phyloP scores from a whole-genome alignment of 1,140 invertebrate species.

The Cotesia chilonis region DNA sequence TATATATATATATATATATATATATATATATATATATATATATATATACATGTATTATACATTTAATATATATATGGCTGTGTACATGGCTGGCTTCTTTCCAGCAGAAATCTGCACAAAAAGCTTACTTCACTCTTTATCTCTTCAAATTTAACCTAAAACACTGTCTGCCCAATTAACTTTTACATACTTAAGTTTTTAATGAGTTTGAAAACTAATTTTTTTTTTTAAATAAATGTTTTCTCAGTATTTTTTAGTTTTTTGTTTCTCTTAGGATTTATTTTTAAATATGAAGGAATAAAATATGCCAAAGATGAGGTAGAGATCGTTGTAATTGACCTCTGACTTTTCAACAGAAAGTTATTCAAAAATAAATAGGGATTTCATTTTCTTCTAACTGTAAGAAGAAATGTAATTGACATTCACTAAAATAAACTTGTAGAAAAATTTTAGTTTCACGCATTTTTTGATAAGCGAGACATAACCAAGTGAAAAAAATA shows the following conservation, averaged over 20 bases:
- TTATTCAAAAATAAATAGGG: too few relatives aligned
- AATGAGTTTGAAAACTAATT: not conserved
- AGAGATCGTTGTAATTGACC: too few relatives aligned
- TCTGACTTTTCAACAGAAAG: too few relatives aligned
- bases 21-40: not conserved
- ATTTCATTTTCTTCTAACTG: too few relatives aligned
- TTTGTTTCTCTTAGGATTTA: not conserved
- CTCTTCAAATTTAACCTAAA: conserved; percentile 12
- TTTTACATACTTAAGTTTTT: not conserved
- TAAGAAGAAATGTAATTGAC: too few relatives aligned
- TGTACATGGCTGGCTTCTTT: not conserved
- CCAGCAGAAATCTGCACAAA: not conserved
- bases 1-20: not conserved
- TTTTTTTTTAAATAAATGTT: not conserved
- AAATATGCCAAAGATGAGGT: too few relatives aligned
- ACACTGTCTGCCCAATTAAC: conserved; percentile 21
- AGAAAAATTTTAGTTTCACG: too few relatives aligned
- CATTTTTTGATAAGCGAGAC: too few relatives aligned
- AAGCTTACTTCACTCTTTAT: not conserved
- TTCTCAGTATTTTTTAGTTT: not conserved
- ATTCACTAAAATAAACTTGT: too few relatives aligned
- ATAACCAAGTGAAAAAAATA: too few relatives aligned
- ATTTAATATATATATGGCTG: not conserved
- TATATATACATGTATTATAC: not conserved
- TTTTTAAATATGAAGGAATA: not conserved